Conservation (phyloP, 2,113 vertebrate species). For the Tylochromis polylepis region DNA sequence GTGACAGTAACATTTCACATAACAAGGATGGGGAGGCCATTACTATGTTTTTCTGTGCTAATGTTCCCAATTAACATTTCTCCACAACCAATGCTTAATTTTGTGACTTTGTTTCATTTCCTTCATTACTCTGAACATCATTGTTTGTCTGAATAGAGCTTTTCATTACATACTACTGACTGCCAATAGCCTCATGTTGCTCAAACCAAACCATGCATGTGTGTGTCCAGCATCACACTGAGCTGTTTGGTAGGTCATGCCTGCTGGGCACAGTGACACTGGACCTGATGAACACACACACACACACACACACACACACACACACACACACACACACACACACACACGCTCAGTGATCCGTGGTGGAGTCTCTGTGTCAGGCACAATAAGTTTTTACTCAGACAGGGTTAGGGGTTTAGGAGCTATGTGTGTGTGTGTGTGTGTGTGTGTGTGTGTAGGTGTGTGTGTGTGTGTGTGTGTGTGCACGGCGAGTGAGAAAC, state of each 20-base stretch:
- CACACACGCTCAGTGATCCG: constrained; percentile 26
- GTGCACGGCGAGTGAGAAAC: not conserved
- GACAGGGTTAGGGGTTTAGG: constrained; percentile 44
- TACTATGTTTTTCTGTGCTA: not conserved
- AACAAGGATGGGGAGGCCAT: not conserved
- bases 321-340: not conserved
- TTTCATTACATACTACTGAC: not conserved
- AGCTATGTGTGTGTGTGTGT: not conserved
- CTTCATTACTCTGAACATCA: not conserved
- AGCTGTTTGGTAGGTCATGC: constrained; percentile 31
- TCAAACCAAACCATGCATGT: not conserved
- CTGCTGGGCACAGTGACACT: constrained; percentile 38
- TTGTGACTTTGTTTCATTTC: not conserved
- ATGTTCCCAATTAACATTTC: not conserved
- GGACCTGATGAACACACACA: constrained; percentile 27
- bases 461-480: not conserved
- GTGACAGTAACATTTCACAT: not conserved
- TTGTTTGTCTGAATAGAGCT: not conserved
- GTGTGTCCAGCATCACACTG: constrained; percentile 27
- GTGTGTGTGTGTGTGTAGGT: not conserved
- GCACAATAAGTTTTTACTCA: constrained; percentile 55
- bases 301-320: not conserved
- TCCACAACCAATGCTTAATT: not conserved
- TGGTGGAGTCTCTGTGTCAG: constrained; percentile 50
- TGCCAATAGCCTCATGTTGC: not conserved